Base-by-base conservation (phyloP, 2,888 invertebrate genomes). In the Exocentrus adspersus region DNA sequence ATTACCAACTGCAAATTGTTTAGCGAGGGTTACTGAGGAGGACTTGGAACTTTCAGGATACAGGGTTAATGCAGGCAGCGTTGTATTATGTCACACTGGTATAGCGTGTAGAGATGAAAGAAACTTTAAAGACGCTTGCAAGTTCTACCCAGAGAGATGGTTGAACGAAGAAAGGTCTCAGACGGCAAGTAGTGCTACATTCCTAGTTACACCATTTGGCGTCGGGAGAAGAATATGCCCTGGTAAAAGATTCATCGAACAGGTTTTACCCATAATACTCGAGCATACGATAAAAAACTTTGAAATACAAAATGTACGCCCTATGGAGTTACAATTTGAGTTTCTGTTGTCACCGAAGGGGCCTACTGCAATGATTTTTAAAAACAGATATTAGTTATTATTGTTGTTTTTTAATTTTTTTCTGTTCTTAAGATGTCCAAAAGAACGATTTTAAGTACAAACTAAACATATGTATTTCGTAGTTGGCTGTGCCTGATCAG, bases 141-240 rank as follows among this genome's bases (percentile, higher is more conserved):
- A 89, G 69, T 95, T 89, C 78, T 79, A 86, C 4, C 94, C 94
- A 0, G 93, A 94, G 77, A 86, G 95, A 41, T 95, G 94, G 94
- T 75, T 92, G 19, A 81, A 85, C 10, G 84, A 86, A 43, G 73
- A 75, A 52, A 75, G 73, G 71, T 62, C 66, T 28, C 71, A 76
- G 75, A 72, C 81, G 77, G 2, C 83, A 82, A 72, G 83, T 81
- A 45, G 83, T 71, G 87, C 90, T 5, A 85, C 89, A 0, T 84
- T 86, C 46, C 82, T 94, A 51, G 89, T 93, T 1, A 88, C 89
- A 5, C 93, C 94, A 0, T 95, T 94, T 80, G 94, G 94, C 0
- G 84, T 89, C 30, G 94, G 94, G 0, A 87, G 89, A 54, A 85
- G 94, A 46, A 91, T 92, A 82, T 95, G 94, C 78, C 94, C 94